Evolutionary conservation across 2,797 vertebrate genomes (phyloP), one percentile per base, ranked within the genome.

Genomic region (Carcharodon carcharias): DNA sequence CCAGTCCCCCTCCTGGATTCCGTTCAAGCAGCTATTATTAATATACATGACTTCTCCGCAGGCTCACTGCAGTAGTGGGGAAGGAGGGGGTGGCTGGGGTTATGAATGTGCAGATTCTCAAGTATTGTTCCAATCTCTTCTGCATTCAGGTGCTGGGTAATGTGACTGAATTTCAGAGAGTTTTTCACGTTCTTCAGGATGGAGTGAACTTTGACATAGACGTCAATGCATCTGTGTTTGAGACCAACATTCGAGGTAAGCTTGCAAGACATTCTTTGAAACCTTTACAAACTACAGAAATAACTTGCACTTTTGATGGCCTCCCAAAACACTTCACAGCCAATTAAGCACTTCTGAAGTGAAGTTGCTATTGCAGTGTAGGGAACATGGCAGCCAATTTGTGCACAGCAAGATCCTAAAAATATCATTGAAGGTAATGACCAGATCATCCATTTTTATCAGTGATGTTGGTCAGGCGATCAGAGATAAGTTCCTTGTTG

Each of bases 171-270:
- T 99, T 99, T 96, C 99, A 99, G 97, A 98, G 99, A 16, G 99
- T 99, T 18, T 98, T 99, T n/a, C 97, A 94, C 0, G 98, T 99
- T 67, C 98, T 99, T 54, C 99, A 99, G 97, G 98, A 99, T 96
- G 98, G 98, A 0, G 97, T 99, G 96, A 98, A 99, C 98, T 99
- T 99, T 1, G 98, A 99, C 97, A 99, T 99, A 0, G 99, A 99
- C 77, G 99, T 99, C 96, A 99, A 99, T 0, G 99, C 99, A 0
- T 99, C 99, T 0, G 99, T 99, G 96, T 99, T 99, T 87, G 99
- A 99, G 97, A 99, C 99, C 96, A 99, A 99, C 97, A 99, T 99
- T 97, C 98, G 99, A 98, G 99, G 99, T 99, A 77, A 97, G 96
- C 4, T 28, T 35, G 40, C 80, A 45, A 45, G 16, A 21, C 40